phyloP scores from a whole-genome alignment of 2,113 vertebrate genomes.

The Chaetops frenatus region DNA sequence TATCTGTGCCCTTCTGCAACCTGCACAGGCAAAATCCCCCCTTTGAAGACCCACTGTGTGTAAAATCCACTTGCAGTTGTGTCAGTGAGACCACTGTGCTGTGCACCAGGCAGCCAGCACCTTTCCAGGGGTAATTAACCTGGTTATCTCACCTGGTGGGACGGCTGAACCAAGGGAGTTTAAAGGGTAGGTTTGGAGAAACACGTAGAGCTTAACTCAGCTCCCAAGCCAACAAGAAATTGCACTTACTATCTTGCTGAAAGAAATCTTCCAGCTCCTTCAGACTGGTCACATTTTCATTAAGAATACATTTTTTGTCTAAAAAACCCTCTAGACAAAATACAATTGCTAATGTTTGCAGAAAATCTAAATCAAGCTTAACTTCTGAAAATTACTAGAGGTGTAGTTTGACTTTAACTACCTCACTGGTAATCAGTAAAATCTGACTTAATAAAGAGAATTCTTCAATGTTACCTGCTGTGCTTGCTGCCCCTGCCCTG shows the following conservation, averaged over 20 bases:
- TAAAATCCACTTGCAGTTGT: not conserved
- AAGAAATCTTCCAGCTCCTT: not conserved
- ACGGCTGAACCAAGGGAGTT: not conserved
- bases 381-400: not conserved
- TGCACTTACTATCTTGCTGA: not conserved
- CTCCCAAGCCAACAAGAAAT: not conserved
- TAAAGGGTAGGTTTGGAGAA: not conserved
- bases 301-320: not conserved
- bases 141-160: not conserved
- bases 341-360: accelerated
- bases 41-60: not conserved
- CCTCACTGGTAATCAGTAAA: not conserved
- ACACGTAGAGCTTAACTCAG: not conserved
- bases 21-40: not conserved
- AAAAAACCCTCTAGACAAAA: not conserved
- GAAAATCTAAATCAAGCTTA: not conserved
- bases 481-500: not conserved
- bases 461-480: not conserved
- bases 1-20: not conserved
- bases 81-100: not conserved
- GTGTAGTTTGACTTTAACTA: not conserved
- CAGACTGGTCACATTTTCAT: not conserved
- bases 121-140: not conserved
- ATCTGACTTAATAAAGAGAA: not conserved
- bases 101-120: not conserved